Conservation (phyloP, 2,797 vertebrate genomes). For the Fundulus diaphanus region DNA sequence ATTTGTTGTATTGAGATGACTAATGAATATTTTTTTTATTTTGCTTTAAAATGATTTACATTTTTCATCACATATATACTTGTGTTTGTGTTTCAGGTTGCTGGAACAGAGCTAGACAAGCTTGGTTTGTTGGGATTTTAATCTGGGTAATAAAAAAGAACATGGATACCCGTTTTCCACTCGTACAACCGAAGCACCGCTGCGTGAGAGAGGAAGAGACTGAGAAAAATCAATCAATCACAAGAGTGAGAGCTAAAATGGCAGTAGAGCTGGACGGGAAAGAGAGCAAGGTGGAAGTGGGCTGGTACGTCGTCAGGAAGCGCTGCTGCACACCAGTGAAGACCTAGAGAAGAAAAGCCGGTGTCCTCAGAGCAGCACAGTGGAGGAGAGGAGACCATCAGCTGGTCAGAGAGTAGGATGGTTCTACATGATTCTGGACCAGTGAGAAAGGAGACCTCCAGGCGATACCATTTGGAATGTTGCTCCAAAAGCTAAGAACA, state of each 20-base stretch:
- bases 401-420: not conserved
- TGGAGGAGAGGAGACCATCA: not conserved
- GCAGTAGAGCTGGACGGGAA: not conserved
- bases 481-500: not conserved
- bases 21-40: not conserved
- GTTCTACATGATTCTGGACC: not conserved
- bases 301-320: not conserved
- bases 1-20: not conserved
- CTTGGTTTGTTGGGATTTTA: conserved; percentile 99
- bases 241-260: not conserved
- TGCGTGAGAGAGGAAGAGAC: conserved; percentile 86
- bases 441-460: not conserved
- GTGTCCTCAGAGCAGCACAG: not conserved
- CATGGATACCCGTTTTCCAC: conserved; percentile 99
- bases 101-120: conserved; percentile 96
- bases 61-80: not conserved
- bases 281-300: not conserved
- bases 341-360: not conserved
- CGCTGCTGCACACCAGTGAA: not conserved
- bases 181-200: conserved; percentile 99
- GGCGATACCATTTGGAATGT: not conserved
- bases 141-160: conserved; percentile 99
- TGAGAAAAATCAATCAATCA: not conserved
- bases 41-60: not conserved
- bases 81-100: conserved; percentile 82